Base-by-base conservation (phyloP, 30 jellyfish, hydroid and myxozoan genomes). In the Turritopsis rubra region DNA sequence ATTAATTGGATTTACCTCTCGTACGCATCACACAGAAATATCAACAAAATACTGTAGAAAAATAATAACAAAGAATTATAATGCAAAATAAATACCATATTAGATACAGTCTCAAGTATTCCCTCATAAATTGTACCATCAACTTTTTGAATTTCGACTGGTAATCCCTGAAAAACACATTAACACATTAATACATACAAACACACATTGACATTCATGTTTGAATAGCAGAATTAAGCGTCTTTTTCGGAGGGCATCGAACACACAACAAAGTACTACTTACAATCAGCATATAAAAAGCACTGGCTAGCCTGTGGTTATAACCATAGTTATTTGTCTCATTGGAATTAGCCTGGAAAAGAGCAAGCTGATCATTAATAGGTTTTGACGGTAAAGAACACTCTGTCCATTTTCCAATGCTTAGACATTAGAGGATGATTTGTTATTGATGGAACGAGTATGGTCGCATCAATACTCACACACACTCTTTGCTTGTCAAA, bases 61-160 rank as follows among this genome's bases (percentile, higher is more conserved):
- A n/a, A n/a, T n/a, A n/a, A n/a, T n/a, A n/a, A n/a, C n/a, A n/a
- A n/a, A n/a, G n/a, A n/a, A n/a, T n/a, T n/a, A n/a, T n/a, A n/a
- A n/a, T n/a, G n/a, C n/a, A n/a, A n/a, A n/a, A n/a, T 26, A 21
- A n/a, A 7, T 82, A 82, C 88, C 26, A 26, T 71, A 28, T 8
- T 66, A 65, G 88, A 82, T 16, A 82, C 88, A 20, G 85, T 65
- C 72, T 82, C 88, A 0, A 82, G 73, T 8, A 82, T 82, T 52
- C 88, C 88, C 54, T 65, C 88, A 82, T 82, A 82, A 41, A 82
- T 31, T 18, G 8, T 23, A 17, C 88, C 88, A 82, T 82, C 88
- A 0, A 72, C 72, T 82, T 82, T 82, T 52, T 82, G 86, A 1
- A 82, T 52, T 31, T 65, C 29, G 1, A 82, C 88, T 16, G 23